Conservation (phyloP, 2,113 vertebrate genomes). For the Loxodonta africana region DNA sequence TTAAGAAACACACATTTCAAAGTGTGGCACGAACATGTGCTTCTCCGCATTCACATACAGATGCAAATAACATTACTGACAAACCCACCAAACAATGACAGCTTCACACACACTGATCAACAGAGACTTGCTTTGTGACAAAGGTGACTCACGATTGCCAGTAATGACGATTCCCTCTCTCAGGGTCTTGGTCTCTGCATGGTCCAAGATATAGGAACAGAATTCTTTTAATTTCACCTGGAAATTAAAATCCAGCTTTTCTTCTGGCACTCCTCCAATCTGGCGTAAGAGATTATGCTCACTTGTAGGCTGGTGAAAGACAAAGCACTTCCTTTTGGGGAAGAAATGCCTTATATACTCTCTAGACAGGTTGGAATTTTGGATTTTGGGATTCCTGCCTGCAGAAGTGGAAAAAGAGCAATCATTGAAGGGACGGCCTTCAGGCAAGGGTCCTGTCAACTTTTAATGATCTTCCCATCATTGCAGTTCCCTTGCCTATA, state of each 20-base stretch:
- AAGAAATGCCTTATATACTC: not conserved
- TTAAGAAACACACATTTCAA: not conserved
- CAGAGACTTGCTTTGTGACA: not conserved
- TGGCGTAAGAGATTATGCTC: not conserved
- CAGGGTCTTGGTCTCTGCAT: not conserved
- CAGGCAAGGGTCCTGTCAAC: not conserved
- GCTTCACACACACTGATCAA: not conserved
- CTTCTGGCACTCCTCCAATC: not conserved
- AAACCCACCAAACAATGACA: not conserved
- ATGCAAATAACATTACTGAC: not conserved
- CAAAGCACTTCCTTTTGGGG: not conserved
- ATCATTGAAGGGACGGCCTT: not conserved
- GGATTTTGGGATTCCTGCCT: not conserved
- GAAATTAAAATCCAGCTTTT: not conserved
- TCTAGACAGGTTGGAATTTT: not conserved
- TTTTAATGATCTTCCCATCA: not conserved
- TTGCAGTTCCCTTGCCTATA: not conserved
- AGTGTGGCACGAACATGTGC: not conserved
- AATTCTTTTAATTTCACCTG: not conserved
- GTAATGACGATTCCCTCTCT: not conserved
- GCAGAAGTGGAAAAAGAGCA: not conserved
- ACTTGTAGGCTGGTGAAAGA: not conserved
- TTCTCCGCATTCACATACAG: not conserved
- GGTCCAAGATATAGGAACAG: not conserved
- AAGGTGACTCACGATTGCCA: not conserved